Evolutionary conservation across 2,113 vertebrate genomes (phyloP).

Genomic region (Pitta sordida): DNA sequence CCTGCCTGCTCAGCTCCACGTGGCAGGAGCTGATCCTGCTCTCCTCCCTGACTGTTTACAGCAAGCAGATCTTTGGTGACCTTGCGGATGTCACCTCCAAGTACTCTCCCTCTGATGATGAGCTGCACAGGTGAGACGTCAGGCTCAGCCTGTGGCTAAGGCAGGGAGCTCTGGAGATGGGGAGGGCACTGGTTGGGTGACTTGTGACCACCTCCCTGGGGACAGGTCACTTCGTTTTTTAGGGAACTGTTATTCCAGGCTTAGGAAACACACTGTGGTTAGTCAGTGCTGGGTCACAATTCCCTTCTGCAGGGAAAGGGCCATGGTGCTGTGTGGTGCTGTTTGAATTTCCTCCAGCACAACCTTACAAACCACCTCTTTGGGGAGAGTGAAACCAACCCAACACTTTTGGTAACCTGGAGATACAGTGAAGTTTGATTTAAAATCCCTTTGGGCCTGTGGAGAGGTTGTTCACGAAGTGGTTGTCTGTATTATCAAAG

Average conservation of each 20-base stretch:
- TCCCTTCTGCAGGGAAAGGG: neutral
- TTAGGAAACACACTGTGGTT: neutral
- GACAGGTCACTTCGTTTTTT: neutral
- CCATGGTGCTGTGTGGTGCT: accelerated
- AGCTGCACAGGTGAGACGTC: constrained; percentile 88
- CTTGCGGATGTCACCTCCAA: constrained; percentile 94
- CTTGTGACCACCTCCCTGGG: neutral
- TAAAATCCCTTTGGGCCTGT: neutral
- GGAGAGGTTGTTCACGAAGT: neutral
- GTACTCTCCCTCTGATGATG: constrained; percentile 92
- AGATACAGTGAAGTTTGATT: neutral
- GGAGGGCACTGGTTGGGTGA: neutral
- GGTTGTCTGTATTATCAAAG: constrained; percentile 19
- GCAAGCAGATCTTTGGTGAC: constrained; percentile 93
- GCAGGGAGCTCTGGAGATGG: neutral
- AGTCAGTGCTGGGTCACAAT: neutral
- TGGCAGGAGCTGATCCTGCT: constrained; percentile 98
- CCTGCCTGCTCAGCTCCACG: constrained; percentile 93
- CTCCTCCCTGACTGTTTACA: constrained; percentile 95
- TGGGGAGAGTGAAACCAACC: neutral
- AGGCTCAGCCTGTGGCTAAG: neutral
- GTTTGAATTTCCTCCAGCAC: neutral
- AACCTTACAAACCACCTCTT: neutral
- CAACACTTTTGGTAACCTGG: neutral
- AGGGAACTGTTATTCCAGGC: neutral